Percentiles rank a stretch among this genome's conserved stretches.
These are phyloP conservation scores for Upupa epops DNA, from an alignment of 2,113 vertebrate species.

Conservation along the genomic window DNA sequence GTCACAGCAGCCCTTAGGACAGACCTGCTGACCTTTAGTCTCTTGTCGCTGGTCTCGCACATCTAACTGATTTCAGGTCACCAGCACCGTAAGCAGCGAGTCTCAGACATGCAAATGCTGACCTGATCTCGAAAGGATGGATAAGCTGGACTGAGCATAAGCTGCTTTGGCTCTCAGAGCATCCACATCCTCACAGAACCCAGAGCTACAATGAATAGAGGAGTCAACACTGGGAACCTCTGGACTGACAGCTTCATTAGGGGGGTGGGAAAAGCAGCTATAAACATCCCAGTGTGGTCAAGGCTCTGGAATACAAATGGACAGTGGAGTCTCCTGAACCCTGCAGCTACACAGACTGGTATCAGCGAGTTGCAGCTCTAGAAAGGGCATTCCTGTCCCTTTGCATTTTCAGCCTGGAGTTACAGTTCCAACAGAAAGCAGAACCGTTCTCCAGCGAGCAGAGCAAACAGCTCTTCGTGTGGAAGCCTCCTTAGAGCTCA, in stretches of 20 bases:
- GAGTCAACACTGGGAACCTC: neutral
- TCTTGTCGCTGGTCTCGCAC: neutral
- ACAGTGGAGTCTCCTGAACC: neutral
- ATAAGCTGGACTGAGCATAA: slow-evolving; percentile 44
- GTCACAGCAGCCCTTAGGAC: neutral
- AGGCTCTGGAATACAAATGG: neutral
- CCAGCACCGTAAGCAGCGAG: neutral
- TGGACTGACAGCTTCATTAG: neutral
- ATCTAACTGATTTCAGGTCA: neutral
- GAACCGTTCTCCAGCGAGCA: neutral
- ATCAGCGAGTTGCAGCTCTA: neutral
- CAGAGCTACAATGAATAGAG: neutral
- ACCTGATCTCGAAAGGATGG: slow-evolving; percentile 24
- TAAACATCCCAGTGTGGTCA: neutral
- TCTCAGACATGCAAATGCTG: slow-evolving; percentile 56
- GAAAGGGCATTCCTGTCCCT: neutral
- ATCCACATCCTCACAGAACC: neutral
- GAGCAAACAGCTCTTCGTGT: neutral
- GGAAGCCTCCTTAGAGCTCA: neutral
- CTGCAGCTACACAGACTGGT: neutral
- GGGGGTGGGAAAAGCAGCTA: neutral
- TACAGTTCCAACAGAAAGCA: neutral
- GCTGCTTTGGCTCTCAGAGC: slow-evolving; percentile 30
- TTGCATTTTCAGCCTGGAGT: neutral
- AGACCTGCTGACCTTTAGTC: neutral